Evolutionary conservation across 1,140 invertebrate species (phyloP).

Genomic region (Bradynema listronoti): DNA sequence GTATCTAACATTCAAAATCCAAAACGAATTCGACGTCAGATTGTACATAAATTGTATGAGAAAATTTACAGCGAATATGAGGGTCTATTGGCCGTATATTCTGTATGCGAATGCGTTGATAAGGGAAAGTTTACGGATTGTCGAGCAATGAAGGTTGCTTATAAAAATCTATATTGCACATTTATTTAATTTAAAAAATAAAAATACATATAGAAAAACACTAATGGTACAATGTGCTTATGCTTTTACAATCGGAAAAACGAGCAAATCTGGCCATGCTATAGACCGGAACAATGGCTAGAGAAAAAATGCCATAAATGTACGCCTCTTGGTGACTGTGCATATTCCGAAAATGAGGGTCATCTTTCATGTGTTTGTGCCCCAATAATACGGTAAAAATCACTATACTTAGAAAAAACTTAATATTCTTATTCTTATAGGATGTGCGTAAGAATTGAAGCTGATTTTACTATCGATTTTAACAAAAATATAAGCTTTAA

Average conservation of each 20-base stretch:
- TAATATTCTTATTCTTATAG: constrained; percentile 17
- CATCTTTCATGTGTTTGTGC: constrained; percentile 49
- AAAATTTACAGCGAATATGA: constrained; percentile 38
- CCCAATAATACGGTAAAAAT: constrained; percentile 34
- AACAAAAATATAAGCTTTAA: background rate
- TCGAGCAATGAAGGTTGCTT: constrained; percentile 30
- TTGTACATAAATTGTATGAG: constrained; percentile 23
- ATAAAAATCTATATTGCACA: background rate
- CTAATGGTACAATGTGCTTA: constrained; percentile 36
- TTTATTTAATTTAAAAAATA: constrained; percentile 6
- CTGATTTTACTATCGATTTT: background rate
- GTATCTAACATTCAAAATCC: no score
- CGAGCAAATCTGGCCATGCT: constrained; percentile 50
- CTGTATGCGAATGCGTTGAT: constrained; percentile 31
- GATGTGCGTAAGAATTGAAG: constrained; percentile 55
- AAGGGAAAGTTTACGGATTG: constrained; percentile 20
- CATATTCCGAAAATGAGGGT: constrained; percentile 32
- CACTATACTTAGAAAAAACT: background rate
- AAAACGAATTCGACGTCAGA: background rate
- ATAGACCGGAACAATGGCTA: constrained; percentile 40
- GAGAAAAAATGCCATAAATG: constrained; percentile 44
- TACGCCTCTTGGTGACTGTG: constrained; percentile 46
- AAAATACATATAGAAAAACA: constrained; percentile 18
- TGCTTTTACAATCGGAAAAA: constrained; percentile 57
- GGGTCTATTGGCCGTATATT: constrained; percentile 40